A percentile compares a stretch with the other conserved stretches of the same genome.
Evolutionary conservation across 2,888 invertebrate genomes (phyloP).

Genomic region (Physocephala rufipes): DNA sequence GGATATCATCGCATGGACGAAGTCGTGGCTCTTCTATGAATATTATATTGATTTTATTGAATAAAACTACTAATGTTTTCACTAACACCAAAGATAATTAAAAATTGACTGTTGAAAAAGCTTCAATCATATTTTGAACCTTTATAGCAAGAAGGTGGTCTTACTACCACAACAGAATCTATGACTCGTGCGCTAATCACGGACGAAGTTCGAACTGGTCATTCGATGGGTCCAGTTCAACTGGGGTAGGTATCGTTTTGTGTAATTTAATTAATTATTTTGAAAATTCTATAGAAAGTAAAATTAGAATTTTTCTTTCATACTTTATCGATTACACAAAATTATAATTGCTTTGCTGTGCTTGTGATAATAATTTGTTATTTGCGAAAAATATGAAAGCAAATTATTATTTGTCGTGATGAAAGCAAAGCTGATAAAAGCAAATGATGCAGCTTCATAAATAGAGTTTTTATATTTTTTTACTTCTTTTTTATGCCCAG

Average conservation of each 20-base stretch:
- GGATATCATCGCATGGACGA: constrained; percentile 17
- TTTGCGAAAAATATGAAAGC: neutral
- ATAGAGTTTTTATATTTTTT: constrained; percentile 46
- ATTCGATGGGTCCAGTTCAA: constrained; percentile 89
- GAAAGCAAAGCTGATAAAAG: too few relatives aligned
- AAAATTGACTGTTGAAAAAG: neutral
- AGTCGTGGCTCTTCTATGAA: neutral
- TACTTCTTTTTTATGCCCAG: constrained; percentile 64
- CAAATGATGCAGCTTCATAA: constrained; percentile 43
- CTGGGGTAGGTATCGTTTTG: constrained; percentile 83
- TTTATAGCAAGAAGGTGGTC: constrained; percentile 69
- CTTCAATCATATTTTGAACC: constrained; percentile 50
- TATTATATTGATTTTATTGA: neutral
- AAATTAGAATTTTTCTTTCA: too few relatives aligned
- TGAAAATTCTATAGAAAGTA: constrained; percentile 5
- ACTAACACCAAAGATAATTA: constrained; percentile 13
- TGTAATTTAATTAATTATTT: neutral
- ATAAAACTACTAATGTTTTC: constrained; percentile 11
- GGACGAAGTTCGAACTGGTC: constrained; percentile 86
- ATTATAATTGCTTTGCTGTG: constrained; percentile 18
- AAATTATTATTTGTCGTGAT: too few relatives aligned
- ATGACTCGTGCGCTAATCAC: constrained; percentile 95
- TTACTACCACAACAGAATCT: constrained; percentile 88
- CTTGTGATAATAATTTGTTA: neutral
- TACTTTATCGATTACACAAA: constrained; percentile 4